Evolutionary conservation across 2,113 vertebrate genomes (phyloP).

Genomic region (Mus spicilegus): DNA sequence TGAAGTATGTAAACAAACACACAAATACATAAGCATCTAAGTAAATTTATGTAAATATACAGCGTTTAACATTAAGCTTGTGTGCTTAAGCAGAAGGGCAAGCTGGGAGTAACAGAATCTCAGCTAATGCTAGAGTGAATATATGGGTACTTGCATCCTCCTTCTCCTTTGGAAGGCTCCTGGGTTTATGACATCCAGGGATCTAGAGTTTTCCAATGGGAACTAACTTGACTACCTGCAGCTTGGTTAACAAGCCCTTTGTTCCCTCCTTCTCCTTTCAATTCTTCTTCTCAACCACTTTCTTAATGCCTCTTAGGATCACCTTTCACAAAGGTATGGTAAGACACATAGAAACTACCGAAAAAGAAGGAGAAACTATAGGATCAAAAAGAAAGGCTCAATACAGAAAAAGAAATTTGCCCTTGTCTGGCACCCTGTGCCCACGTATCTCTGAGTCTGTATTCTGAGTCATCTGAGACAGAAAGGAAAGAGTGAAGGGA

Average conservation of each 20-base stretch:
- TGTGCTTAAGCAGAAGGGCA: neutral
- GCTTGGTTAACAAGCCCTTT: neutral
- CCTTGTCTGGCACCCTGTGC: neutral
- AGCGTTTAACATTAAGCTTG: neutral
- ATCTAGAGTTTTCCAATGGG: neutral
- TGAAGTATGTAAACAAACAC: neutral
- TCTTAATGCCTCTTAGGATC: neutral
- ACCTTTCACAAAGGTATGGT: neutral
- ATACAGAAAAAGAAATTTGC: neutral
- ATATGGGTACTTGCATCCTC: neutral
- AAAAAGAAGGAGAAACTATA: neutral
- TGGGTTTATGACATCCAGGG: neutral
- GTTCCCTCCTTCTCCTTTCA: neutral
- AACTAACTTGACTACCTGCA: neutral
- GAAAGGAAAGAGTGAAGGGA: neutral
- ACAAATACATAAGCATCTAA: neutral
- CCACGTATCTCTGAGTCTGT: neutral
- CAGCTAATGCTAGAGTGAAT: too few relatives aligned
- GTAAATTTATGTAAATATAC: neutral
- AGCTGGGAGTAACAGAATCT: neutral
- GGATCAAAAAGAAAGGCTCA: neutral
- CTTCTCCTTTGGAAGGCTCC: neutral
- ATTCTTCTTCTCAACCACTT: neutral
- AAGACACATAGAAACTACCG: neutral
- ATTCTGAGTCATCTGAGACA: neutral